These are phyloP conservation scores for Manis crassicaudata DNA, from an alignment of 2,797 vertebrate genomes.

Conservation along the genomic window DNA sequence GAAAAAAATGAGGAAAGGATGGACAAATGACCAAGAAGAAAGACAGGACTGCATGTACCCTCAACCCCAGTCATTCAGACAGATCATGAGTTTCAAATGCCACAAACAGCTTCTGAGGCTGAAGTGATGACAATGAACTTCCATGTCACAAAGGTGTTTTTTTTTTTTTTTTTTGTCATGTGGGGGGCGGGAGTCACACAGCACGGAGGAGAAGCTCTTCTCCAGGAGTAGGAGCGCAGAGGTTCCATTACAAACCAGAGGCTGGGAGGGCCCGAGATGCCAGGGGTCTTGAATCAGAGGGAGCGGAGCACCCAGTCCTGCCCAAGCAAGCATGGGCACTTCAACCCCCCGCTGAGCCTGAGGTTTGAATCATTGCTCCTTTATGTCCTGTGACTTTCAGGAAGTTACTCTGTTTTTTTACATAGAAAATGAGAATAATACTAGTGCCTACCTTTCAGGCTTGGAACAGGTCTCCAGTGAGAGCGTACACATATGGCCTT, in stretches of 20 bases:
- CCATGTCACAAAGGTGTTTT: conserved; percentile 76
- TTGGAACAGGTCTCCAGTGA: not conserved
- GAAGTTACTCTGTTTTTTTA: not conserved
- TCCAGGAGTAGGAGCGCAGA: conserved; percentile 73
- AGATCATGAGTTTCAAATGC: conserved; percentile 76
- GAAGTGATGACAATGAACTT: conserved; percentile 78
- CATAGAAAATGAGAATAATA: not conserved
- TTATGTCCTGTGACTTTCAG: not conserved
- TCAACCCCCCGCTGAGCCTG: not conserved
- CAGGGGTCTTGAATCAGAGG: conserved; percentile 13
- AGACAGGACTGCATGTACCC: not conserved
- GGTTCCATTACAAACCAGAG: conserved; percentile 74
- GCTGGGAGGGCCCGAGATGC: not conserved
- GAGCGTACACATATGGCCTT: not conserved
- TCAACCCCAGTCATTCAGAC: not conserved
- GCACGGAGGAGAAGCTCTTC: conserved; percentile 65
- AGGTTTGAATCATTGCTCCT: not conserved
- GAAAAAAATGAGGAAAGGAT: not conserved
- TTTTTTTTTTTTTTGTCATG: conserved; percentile 62
- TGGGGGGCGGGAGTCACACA: conserved; percentile 70
- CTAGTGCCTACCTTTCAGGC: not conserved
- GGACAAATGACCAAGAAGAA: not conserved
- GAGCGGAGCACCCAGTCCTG: conserved; percentile 41
- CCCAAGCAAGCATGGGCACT: not conserved
- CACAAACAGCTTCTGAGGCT: conserved; percentile 82